Evolutionary conservation across 2,797 vertebrate species (phyloP).

Genomic region (Bovichtus variegatus): DNA sequence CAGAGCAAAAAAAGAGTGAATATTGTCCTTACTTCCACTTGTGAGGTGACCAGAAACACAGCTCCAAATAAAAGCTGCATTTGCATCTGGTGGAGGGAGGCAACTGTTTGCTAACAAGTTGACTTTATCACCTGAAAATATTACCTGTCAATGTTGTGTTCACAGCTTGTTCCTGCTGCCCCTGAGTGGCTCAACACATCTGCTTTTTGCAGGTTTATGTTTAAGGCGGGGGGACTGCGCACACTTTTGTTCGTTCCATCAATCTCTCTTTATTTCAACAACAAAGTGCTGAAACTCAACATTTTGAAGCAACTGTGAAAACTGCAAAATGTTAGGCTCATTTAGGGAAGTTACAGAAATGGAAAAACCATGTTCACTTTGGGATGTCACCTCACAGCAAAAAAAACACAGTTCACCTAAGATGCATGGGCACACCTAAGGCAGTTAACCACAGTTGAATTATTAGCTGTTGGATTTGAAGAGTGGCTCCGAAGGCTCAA

Average conservation of each 20-base stretch:
- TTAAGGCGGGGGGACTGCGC: too few species aligned
- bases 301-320: constrained; percentile 8
- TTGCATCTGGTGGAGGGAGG: background rate
- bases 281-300: too few species aligned
- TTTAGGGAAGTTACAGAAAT: constrained; percentile 29
- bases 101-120: background rate
- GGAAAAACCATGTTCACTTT: constrained; percentile 39
- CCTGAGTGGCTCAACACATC: background rate
- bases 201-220: background rate
- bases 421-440: constrained; percentile 31
- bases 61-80: background rate
- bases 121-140: background rate
- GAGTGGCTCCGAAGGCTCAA: background rate
- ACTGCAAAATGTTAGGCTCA: constrained; percentile 12
- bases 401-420: constrained; percentile 21
- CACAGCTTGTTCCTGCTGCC: background rate
- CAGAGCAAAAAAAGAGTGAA: too few species aligned
- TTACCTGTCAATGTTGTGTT: background rate
- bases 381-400: constrained; percentile 17
- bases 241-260: too few species aligned
- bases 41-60: too few species aligned
- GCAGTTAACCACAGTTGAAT: constrained; percentile 43
- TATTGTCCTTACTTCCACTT: too few species aligned
- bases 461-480: constrained; percentile 49
- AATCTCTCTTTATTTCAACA: too few species aligned